Conservation (phyloP, 92 coral and sea anemone genomes). For the Virgularia gustaviana region DNA sequence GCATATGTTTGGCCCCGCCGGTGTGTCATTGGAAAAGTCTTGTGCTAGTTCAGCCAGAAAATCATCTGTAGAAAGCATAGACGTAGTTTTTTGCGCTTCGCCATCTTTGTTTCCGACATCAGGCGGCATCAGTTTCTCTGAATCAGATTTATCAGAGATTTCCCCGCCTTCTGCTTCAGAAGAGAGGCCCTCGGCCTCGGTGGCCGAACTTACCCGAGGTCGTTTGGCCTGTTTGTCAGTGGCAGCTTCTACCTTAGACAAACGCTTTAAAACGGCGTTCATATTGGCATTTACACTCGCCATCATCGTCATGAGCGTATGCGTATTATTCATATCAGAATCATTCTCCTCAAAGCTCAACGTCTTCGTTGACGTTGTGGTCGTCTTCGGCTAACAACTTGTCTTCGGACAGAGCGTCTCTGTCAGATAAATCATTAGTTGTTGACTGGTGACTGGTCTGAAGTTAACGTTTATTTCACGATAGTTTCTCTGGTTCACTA, state of each 20-base stretch:
- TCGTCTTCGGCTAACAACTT: background rate
- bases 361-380: background rate
- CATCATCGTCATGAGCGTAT: background rate
- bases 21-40: constrained; percentile 23
- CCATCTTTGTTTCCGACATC: background rate
- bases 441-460: background rate
- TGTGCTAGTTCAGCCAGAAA: constrained; percentile 37
- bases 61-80: constrained; percentile 1
- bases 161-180: constrained; percentile 3
- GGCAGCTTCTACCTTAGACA: background rate
- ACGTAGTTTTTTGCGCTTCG: background rate
- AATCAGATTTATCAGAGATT: constrained; percentile 30
- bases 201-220: background rate
- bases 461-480: background rate
- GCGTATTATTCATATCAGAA: background rate
- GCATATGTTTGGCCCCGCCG: constrained; percentile 19
- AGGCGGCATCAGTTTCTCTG: constrained; percentile 29
- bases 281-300: background rate
- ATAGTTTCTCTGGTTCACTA: background rate
- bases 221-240: background rate
- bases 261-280: background rate
- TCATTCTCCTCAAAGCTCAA: too few species aligned
- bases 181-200: background rate
- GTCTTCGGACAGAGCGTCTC: constrained; percentile 11
- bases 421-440: background rate